Conservation (phyloP, 2,888 invertebrate genomes). For the Physocephala rufipes region DNA sequence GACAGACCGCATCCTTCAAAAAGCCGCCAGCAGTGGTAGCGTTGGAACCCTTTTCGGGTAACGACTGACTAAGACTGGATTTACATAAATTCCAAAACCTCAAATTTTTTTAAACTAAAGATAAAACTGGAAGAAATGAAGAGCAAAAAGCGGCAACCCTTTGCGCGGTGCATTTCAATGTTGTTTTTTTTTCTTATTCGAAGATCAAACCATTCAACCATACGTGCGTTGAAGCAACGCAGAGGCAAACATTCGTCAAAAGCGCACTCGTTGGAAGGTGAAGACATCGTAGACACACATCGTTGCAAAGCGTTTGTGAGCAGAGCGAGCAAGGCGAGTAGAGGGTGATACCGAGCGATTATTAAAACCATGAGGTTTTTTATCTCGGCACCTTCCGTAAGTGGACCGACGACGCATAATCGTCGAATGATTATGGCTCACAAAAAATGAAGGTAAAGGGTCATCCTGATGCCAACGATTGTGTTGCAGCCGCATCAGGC, state of each 20-base stretch:
- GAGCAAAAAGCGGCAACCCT: conserved; percentile 3
- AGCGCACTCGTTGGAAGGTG: conserved; percentile 46
- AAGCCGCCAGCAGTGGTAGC: background rate
- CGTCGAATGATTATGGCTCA: conserved; percentile 3
- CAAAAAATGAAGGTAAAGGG: conserved; percentile 16
- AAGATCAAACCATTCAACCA: conserved; percentile 14
- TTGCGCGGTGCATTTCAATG: background rate
- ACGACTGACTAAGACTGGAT: conserved; percentile 12
- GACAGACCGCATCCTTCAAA: background rate
- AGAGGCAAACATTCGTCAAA: conserved; percentile 62
- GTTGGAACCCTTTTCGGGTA: conserved; percentile 14
- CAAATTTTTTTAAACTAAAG: background rate
- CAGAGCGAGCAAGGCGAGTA: conserved; percentile 34
- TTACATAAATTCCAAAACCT: conserved; percentile 30
- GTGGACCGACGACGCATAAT: background rate
- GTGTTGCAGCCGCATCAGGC: background rate
- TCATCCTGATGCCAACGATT: background rate
- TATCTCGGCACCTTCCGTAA: background rate
- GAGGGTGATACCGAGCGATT: background rate
- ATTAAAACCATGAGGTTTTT: background rate
- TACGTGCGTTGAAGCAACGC: background rate
- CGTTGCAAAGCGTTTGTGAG: conserved; percentile 33
- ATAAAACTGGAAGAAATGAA: conserved; percentile 14
- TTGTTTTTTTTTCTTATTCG: background rate
- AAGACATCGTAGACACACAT: background rate